Percentiles rank a stretch among this genome's conserved stretches.
Evolutionary conservation across 2,797 vertebrate genomes (phyloP).

Genomic region (Sebastes vulpes): DNA sequence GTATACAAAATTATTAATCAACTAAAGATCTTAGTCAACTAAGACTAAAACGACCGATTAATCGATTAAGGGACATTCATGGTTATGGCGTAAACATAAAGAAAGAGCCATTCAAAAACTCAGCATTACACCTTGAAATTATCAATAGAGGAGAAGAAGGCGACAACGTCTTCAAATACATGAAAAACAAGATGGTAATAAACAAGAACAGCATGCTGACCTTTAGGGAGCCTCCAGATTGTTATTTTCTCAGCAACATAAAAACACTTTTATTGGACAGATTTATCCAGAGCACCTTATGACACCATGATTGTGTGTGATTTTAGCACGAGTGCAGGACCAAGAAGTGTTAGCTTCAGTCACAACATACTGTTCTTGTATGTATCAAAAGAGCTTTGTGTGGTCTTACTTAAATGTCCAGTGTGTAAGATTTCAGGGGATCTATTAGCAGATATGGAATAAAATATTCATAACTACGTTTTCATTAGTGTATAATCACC

Average conservation of each 20-base stretch:
- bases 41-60: too few species aligned
- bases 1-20: too few species aligned
- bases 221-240: neutral
- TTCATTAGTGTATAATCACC: too few species aligned
- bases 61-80: neutral
- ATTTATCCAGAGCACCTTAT: neutral
- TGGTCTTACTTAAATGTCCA: neutral
- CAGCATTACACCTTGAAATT: neutral
- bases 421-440: too few species aligned
- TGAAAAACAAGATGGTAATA: neutral
- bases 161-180: neutral
- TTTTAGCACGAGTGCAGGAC: neutral
- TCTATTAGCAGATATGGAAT: too few species aligned
- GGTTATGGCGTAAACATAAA: neutral
- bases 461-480: too few species aligned
- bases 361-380: neutral
- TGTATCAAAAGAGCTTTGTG: neutral
- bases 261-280: neutral
- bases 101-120: neutral
- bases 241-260: neutral
- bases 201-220: constrained; percentile 1
- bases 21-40: too few species aligned
- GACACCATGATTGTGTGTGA: neutral
- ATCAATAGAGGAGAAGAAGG: neutral
- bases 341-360: neutral